Conservation (phyloP, 2,113 vertebrate genomes). For the Saimiri boliviensis region DNA sequence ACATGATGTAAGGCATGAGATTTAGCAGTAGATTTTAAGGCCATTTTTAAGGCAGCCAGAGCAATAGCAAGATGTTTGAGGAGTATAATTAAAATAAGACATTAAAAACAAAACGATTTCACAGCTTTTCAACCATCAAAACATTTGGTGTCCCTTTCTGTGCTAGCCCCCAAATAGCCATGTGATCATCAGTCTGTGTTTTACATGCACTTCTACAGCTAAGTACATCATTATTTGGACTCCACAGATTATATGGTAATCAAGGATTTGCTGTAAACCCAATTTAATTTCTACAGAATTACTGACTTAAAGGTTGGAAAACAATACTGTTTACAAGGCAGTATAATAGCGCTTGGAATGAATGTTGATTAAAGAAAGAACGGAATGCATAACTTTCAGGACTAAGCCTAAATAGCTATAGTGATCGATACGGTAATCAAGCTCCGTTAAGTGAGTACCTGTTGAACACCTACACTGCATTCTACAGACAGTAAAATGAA, state of each 20-base stretch:
- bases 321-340: conserved; percentile 61
- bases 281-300: conserved; percentile 74
- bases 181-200: conserved; percentile 60
- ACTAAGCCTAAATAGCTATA: conserved; percentile 27
- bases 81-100: conserved; percentile 62
- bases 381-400: conserved; percentile 7
- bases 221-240: conserved; percentile 67
- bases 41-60: conserved; percentile 28
- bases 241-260: conserved; percentile 70
- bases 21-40: conserved; percentile 45
- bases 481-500: not conserved
- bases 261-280: conserved; percentile 73
- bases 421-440: conserved; percentile 45
- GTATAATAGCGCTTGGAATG: conserved; percentile 36
- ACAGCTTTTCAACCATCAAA: conserved; percentile 54
- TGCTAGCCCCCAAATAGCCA: conserved; percentile 55
- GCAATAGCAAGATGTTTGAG: conserved; percentile 38
- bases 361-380: conserved; percentile 65
- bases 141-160: conserved; percentile 51
- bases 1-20: conserved; percentile 24
- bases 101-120: conserved; percentile 60
- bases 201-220: conserved; percentile 64
- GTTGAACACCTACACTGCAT: not conserved
- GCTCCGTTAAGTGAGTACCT: not conserved
- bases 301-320: conserved; percentile 71